These are phyloP conservation scores for Resseliella maxima DNA, from an alignment of 2,888 invertebrate species.

Conservation along the genomic window DNA sequence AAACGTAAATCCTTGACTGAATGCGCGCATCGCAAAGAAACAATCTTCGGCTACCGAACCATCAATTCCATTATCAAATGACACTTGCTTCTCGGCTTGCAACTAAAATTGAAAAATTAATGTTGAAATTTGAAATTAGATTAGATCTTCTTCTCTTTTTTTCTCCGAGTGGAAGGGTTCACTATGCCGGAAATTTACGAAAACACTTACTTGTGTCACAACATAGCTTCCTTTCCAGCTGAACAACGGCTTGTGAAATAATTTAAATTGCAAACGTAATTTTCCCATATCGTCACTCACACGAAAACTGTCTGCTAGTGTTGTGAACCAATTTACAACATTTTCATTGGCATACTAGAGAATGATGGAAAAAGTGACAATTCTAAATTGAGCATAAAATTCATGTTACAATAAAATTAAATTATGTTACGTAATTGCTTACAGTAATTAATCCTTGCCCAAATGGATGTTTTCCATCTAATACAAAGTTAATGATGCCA, in stretches of 20 bases:
- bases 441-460: conserved; percentile 92
- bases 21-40: conserved; percentile 96
- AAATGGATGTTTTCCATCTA: conserved; percentile 94
- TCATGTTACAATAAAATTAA: not conserved
- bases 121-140: not conserved
- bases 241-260: conserved; percentile 94
- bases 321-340: conserved; percentile 96
- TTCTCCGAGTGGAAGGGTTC: not conserved
- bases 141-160: no score
- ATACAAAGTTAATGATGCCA: conserved; percentile 92
- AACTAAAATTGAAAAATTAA: conserved; percentile 72
- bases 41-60: conserved; percentile 99
- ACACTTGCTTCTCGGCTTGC: conserved; percentile 88
- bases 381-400: not conserved
- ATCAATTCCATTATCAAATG: conserved; percentile 95
- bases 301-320: conserved; percentile 93
- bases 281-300: conserved; percentile 99
- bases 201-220: conserved; percentile 84
- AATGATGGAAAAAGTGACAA: not conserved
- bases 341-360: conserved; percentile 90
- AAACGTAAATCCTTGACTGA: conserved; percentile 88
- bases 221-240: conserved; percentile 99
- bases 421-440: not conserved
- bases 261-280: conserved; percentile 87
- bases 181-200: not conserved